Evolutionary conservation across 2,113 vertebrate genomes (phyloP), one percentile per base, ranked within the genome.

Genomic region (Antennarius striatus): DNA sequence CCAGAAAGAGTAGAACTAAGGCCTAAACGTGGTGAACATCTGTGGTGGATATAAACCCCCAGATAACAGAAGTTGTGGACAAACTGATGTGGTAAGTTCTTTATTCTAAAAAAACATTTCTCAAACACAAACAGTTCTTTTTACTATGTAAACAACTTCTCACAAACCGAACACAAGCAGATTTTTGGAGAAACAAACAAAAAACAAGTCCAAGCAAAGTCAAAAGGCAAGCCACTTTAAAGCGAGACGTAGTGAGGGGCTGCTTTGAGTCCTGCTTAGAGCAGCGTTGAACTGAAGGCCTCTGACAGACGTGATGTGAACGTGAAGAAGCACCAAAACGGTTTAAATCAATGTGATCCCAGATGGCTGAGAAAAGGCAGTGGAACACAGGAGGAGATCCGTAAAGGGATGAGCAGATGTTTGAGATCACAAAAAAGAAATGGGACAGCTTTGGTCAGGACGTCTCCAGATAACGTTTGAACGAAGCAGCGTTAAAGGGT

Each of bases 81-180:
- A 55, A 10, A n/a, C 14, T 10, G 8, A 56, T 79, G 82, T 83
- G 60, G 80, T 68, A 51, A 72, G 80, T 83, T 84, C 30, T 87
- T 90, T 82, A 83, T 85, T 85, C 56, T 66, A 80, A 79, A 46
- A 59, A 77, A 70, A 71, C 15, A 77, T 47, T 22, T 55, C 46
- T 80, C 48, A 78, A 75, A 80, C 77, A 85, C 49, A 72, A 69
- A 79, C 64, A 51, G n/a, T 77, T 75, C 46, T 77, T 79, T 79
- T 59, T 68, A 87, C 76, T 82, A 81, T 77, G 81, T 88, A 84
- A 91, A 87, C 81, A 85, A 77, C 52, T 66, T 71, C 63, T 84
- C 79, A 85, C 63, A 56, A 50, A 80, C 59, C 64, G 39, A 40
- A 74, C 75, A 83, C 75, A 39, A 76, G 65, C 62, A 52, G 46